Conservation (phyloP, 1,140 invertebrate species). For the Drosophila ficusphila region DNA sequence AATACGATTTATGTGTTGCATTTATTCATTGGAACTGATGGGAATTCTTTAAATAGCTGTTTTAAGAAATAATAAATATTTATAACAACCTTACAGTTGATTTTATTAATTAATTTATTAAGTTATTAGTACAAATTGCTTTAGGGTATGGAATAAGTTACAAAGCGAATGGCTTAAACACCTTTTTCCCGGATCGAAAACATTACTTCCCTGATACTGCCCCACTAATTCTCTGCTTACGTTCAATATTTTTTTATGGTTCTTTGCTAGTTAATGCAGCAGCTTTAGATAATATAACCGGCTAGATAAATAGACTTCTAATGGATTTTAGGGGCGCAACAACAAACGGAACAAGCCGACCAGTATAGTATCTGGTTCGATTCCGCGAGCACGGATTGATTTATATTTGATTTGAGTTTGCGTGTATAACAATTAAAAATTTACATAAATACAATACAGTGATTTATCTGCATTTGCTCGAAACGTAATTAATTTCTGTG, state of each 20-base stretch:
- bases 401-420: constrained; percentile 17
- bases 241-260: constrained; percentile 20
- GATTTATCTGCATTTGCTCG: constrained; percentile 26
- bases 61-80: too few relatives aligned
- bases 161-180: too few relatives aligned
- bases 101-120: neutral
- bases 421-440: constrained; percentile 36
- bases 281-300: constrained; percentile 25
- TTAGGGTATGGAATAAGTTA: too few relatives aligned
- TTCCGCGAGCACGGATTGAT: constrained; percentile 15
- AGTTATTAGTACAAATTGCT: too few relatives aligned
- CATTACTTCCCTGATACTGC: neutral
- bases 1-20: constrained; percentile 18
- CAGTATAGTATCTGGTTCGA: constrained; percentile 10
- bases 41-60: neutral
- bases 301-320: constrained; percentile 26
- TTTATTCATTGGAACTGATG: constrained; percentile 4
- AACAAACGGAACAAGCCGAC: constrained; percentile 24
- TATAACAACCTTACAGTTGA: too few relatives aligned
- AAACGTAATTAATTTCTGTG: constrained; percentile 37
- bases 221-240: neutral
- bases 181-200: neutral
- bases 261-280: constrained; percentile 22
- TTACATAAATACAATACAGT: constrained; percentile 40
- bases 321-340: constrained; percentile 17